Base-by-base conservation (phyloP, 2,113 vertebrate genomes). In the Perca fluviatilis region DNA sequence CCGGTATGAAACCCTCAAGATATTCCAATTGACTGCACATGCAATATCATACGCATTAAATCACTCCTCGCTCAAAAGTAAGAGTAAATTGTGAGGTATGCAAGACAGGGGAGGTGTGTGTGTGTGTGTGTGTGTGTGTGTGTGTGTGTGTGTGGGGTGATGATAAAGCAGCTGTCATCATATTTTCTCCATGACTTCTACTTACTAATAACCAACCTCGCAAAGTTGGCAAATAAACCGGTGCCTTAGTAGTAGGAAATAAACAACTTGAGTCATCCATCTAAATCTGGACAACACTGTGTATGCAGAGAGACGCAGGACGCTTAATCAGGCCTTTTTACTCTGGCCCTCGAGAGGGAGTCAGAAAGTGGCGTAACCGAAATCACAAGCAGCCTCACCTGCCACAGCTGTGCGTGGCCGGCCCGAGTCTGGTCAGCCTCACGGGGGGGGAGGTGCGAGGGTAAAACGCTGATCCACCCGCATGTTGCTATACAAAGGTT, bases 401-500 rank as follows among this genome's bases (percentile, higher is more conserved):
- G 80, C 86, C 30, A 36, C 85, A 88, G 86, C 84, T 82, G 82
- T 73, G 57, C 53, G 43, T 18, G 23, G 67, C 27, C 46, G 68
- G 33, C 64, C 4, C 15, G 27, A 33, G 40, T 73, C 79, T 84
- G 91, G 58, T 81, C 50, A 75, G 78, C 30, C 46, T 90, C 79
- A 78, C 4, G 6, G 18, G 27, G 27, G 27, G 25, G 71, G 62
- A 62, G 74, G 79, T 15, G 82, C 13, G 10, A 36, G 30, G 43
- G 30, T 74, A 30, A 69, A 73, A 72, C 81, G 90, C 90, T 90
- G 91, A 86, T 84, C 89, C 80, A 61, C 79, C 62, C 77, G n/a
- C 79, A 68, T 86, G 86, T 79, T 74, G 89, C 87, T 82, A 80
- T 88, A 89, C 88, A 90, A 76, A 83, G 69, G 67, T 69, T 89